Evolutionary conservation across 2,888 invertebrate species (phyloP), one percentile per base, ranked within the genome.

Genomic region (Autographa pulchrina): DNA sequence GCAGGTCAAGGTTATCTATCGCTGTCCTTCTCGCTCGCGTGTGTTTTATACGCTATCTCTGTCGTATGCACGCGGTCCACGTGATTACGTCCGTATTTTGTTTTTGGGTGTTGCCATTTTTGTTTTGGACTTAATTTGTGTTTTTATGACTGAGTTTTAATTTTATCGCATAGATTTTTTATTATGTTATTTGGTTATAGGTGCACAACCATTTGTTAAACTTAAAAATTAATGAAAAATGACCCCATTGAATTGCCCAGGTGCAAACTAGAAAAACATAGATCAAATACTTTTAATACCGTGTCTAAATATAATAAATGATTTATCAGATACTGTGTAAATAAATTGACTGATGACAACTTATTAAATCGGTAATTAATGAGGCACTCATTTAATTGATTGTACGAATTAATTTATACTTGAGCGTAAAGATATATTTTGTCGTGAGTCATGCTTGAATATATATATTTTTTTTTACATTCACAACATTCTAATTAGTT

Each of bases 1-100:
- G 91, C 92, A 92, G 92, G 93, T 93, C 93, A 92, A 93, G 93
- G 93, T 89, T 91, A 74, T 61, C 31, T 76, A 68, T 65, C 31
- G 56, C 79, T 70, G 74, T 92, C 90, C 83, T 86, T 78, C 76
- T 92, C 88, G 38, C 82, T 72, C 88, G 18, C 65, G 73, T 73
- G 73, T 74, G 74, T 76, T 75, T 75, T 68, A 72, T 59, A 54
- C 60, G 69, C 77, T 70, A 61, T 86, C 83, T 82, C 75, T 69
- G 77, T 84, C 83, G 69, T 85, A 78, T 86, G 68, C 78, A 84
- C 76, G 79, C 80, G 70, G 63, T 78, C 90, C 89, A 89, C 87
- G 90, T 89, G 89, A 88, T 78, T 67, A 74, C 77, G 82, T 82
- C 83, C 81, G 87, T 85, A 85, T 88, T 85, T 73, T 75, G 82